Conservation (phyloP, 1,140 invertebrate species). For the Charaxes varanes region DNA sequence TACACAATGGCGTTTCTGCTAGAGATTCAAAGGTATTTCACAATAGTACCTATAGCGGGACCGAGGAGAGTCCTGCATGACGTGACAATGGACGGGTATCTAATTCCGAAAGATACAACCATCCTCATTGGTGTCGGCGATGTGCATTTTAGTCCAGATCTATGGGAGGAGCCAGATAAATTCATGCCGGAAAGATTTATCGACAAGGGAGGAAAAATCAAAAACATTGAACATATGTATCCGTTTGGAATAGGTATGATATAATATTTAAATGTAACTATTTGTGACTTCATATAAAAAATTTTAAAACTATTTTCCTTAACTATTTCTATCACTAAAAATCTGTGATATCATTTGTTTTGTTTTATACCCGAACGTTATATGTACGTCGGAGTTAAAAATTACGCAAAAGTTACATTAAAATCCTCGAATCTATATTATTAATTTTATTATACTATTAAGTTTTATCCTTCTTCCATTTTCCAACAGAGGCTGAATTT, state of each 20-base stretch:
- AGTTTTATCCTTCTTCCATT: too few relatives aligned
- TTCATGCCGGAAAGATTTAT: conserved; percentile 83
- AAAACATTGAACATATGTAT: conserved; percentile 74
- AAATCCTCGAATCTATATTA: too few relatives aligned
- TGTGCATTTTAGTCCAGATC: conserved; percentile 76
- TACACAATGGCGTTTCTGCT: conserved; percentile 79
- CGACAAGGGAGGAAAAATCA: conserved; percentile 60
- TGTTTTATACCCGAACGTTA: background rate
- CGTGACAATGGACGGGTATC: conserved; percentile 77
- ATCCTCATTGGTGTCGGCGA: conserved; percentile 79
- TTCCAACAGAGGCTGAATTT: too few relatives aligned
- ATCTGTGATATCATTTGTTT: too few relatives aligned
- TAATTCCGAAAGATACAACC: conserved; percentile 79
- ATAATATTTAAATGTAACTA: conserved; percentile 1
- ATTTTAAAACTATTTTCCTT: too few relatives aligned
- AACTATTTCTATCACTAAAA: too few relatives aligned
- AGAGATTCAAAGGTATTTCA: conserved; percentile 78
- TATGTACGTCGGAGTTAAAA: background rate
- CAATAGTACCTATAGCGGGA: conserved; percentile 79
- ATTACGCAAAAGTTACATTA: too few relatives aligned
- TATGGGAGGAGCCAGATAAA: conserved; percentile 79
- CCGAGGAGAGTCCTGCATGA: conserved; percentile 78
- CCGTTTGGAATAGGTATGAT: conserved; percentile 82
- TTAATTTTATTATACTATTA: too few relatives aligned
- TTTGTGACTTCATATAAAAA: too few relatives aligned